These are phyloP conservation scores for Poeciliopsis occidentalis DNA, from an alignment of 2,113 vertebrate species.

Conservation along the genomic window DNA sequence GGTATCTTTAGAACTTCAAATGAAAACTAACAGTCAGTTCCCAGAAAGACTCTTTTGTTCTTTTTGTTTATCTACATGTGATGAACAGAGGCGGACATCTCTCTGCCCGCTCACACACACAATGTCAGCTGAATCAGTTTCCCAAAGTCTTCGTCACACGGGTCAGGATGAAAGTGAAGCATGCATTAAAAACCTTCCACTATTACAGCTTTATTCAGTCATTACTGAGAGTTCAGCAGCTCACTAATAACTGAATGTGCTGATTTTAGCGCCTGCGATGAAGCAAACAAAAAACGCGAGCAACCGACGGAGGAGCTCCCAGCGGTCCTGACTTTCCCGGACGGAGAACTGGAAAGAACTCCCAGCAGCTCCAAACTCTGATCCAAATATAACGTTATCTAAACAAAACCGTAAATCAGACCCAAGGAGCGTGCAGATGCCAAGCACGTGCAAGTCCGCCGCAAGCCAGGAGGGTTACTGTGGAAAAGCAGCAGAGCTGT, in stretches of 20 bases:
- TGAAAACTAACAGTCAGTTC: no score
- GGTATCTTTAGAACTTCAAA: no score
- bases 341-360: constrained; percentile 3
- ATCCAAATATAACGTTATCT: constrained; percentile 18
- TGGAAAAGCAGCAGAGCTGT: constrained; percentile 7
- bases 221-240: neutral
- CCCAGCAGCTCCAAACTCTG: neutral
- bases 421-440: neutral
- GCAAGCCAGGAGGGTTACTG: neutral
- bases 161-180: neutral
- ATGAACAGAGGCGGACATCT: no score
- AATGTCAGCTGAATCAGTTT: no score
- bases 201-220: neutral
- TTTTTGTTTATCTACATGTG: no score
- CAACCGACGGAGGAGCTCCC: neutral
- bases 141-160: neutral
- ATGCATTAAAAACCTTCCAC: neutral
- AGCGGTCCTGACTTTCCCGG: neutral
- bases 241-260: neutral
- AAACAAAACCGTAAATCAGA: constrained; percentile 43
- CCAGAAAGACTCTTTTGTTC: no score
- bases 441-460: no score
- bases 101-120: no score
- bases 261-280: no score
- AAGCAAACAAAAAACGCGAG: no score